Evolutionary conservation across 1,140 invertebrate species (phyloP).

Genomic region (Bombus difficillimus): DNA sequence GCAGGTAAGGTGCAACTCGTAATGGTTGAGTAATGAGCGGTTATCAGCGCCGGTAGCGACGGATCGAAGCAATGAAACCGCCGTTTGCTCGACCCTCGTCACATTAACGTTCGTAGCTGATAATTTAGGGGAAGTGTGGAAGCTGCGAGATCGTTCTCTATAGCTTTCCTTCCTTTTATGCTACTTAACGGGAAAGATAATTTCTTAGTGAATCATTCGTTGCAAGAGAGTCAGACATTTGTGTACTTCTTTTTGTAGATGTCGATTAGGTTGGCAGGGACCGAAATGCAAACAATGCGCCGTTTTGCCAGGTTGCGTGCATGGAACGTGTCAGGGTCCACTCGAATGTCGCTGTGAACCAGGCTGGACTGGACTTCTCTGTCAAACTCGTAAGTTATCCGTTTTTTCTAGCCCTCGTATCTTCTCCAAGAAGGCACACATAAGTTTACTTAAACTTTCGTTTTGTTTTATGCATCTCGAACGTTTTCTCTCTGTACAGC

Average conservation of each 20-base stretch:
- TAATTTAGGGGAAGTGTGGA: slow-evolving; percentile 7
- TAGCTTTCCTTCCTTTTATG: neutral
- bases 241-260: slow-evolving; percentile 80
- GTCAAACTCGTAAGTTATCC: slow-evolving; percentile 89
- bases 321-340: slow-evolving; percentile 91
- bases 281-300: slow-evolving; percentile 91
- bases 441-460: neutral
- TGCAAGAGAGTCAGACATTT: neutral
- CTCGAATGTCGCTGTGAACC: slow-evolving; percentile 93
- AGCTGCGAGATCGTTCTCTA: neutral
- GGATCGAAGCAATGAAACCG: slow-evolving; percentile 27
- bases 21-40: slow-evolving; percentile 39
- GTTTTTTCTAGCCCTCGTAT: slow-evolving; percentile 51
- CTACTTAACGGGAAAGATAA: too few relatives aligned
- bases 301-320: slow-evolving; percentile 90
- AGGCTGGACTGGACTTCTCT: slow-evolving; percentile 94
- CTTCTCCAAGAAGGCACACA: neutral
- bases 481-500: slow-evolving; percentile 83
- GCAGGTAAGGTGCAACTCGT: slow-evolving; percentile 80
- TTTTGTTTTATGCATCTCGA: neutral
- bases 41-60: slow-evolving; percentile 40
- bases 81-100: slow-evolving; percentile 13
- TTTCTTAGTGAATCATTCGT: too few relatives aligned
- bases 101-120: slow-evolving; percentile 30
- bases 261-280: slow-evolving; percentile 92